Percentiles rank a stretch among this genome's conserved stretches.
Conservation (phyloP, 2,888 invertebrate species). For the Caradrina kadenii region DNA sequence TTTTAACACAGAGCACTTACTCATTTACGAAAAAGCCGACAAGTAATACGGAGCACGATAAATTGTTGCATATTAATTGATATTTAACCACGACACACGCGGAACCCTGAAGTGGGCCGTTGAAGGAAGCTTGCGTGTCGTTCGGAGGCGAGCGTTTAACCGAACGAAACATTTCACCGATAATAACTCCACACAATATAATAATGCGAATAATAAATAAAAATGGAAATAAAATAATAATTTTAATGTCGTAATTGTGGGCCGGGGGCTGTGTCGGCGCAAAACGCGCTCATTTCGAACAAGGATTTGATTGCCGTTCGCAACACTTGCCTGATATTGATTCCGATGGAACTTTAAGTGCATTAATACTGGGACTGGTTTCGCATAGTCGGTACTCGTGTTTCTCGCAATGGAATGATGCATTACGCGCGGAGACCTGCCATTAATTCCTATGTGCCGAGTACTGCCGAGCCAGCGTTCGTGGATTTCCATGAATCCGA, state of each 20-base stretch:
- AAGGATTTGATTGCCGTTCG: conserved; percentile 81
- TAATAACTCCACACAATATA: conserved; percentile 91
- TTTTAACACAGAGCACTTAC: conserved; percentile 14
- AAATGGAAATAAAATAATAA: conserved; percentile 90
- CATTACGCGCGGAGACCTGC: conserved; percentile 52
- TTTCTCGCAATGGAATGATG: conserved; percentile 58
- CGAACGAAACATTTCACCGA: conserved; percentile 90
- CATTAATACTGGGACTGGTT: conserved; percentile 77
- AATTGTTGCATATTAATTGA: conserved; percentile 48
- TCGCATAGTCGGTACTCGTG: conserved; percentile 60
- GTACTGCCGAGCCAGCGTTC: conserved; percentile 41
- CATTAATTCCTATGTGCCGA: conserved; percentile 53
- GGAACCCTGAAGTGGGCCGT: conserved; percentile 78
- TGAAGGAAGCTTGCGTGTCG: conserved; percentile 85
- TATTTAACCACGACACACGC: conserved; percentile 39
- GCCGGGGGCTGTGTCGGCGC: conserved; percentile 82
- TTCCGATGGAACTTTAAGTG: conserved; percentile 79
- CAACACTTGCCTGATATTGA: conserved; percentile 80
- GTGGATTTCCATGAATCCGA: conserved; percentile 60
- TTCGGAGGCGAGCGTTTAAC: conserved; percentile 85
- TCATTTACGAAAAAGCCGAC: conserved; percentile 25
- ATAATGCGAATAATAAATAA: conserved; percentile 91
- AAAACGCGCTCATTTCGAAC: conserved; percentile 81
- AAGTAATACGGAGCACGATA: conserved; percentile 32
- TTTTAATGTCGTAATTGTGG: conserved; percentile 90